Evolutionary conservation across 2,113 vertebrate species (phyloP).

Genomic region (Taxidea taxus): DNA sequence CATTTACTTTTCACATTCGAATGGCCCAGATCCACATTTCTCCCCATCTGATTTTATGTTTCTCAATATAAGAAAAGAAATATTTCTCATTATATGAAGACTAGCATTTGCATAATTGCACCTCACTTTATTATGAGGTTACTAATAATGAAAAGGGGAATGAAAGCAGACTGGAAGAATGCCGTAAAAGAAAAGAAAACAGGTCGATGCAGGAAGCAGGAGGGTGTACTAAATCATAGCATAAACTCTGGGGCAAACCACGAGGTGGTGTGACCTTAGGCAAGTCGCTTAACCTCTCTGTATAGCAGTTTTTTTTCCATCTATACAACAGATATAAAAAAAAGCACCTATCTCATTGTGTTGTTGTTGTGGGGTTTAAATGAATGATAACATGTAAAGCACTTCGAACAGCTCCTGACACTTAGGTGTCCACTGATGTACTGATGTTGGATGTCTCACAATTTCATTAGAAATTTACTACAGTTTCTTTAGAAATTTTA

Average conservation of each 20-base stretch:
- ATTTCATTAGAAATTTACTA: background rate
- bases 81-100: background rate
- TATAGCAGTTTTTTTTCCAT: background rate
- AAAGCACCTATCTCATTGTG: background rate
- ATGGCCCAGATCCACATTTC: background rate
- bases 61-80: background rate
- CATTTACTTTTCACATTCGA: background rate
- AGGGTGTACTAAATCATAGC: background rate
- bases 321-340: background rate
- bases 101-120: background rate
- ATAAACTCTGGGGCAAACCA: background rate
- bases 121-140: background rate
- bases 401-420: background rate
- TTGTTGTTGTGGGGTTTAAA: background rate
- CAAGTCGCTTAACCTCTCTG: background rate
- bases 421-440: background rate
- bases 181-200: background rate
- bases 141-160: background rate
- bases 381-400: background rate
- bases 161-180: background rate
- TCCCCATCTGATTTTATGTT: background rate
- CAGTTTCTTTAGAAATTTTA: background rate
- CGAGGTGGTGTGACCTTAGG: background rate
- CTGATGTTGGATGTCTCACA: background rate
- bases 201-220: background rate